Conservation (phyloP, 1,140 invertebrate species). For the Condylostylus longicornis region DNA sequence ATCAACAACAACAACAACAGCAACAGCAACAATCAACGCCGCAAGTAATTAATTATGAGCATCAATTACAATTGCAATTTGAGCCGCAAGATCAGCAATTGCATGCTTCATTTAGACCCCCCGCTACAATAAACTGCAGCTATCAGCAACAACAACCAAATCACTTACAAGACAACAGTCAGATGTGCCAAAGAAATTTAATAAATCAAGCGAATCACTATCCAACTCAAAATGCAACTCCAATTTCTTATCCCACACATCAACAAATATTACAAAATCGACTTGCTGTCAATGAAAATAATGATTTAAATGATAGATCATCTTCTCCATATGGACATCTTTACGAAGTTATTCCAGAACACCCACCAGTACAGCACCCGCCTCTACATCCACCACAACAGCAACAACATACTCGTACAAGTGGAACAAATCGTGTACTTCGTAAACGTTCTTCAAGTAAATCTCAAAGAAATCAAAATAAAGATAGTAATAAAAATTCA, state of each 20-base stretch:
- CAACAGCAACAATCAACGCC: conserved; percentile 4
- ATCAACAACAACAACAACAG: conserved; percentile 5
- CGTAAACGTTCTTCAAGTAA: not conserved
- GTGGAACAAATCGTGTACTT: not conserved
- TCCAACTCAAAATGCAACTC: no score
- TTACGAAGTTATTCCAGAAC: conserved; percentile 6
- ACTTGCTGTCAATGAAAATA: no score
- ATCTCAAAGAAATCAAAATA: no score
- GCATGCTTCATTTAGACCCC: not conserved
- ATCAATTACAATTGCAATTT: conserved; percentile 1
- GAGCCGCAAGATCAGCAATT: not conserved
- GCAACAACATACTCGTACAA: not conserved
- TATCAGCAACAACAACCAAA: conserved; percentile 4
- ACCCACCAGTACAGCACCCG: not conserved
- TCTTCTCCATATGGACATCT: conserved; percentile 1
- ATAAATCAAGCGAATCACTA: no score
- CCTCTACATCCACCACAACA: conserved; percentile 2
- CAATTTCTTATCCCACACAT: no score
- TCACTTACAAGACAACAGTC: not conserved
- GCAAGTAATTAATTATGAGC: not conserved
- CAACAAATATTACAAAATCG: no score
- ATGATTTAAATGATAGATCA: no score
- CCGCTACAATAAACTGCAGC: conserved; percentile 1
- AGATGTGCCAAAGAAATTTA: no score
- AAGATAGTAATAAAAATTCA: not conserved